Conservation (phyloP, 2,888 invertebrate species). For the Caenorhabditis japonica region DNA sequence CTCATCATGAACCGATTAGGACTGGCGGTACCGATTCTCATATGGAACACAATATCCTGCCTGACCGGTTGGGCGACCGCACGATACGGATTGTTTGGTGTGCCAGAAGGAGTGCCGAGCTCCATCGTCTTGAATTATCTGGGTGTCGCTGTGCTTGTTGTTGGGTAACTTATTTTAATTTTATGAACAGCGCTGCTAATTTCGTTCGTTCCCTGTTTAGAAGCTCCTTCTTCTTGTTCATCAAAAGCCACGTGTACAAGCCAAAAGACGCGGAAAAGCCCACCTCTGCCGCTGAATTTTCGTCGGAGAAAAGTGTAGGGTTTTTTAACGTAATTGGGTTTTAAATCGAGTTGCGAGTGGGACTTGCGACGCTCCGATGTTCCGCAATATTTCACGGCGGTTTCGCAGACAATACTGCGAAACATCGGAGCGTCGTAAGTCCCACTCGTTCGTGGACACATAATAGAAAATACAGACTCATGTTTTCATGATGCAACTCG, state of each 20-base stretch:
- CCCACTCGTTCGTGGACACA: too few relatives aligned
- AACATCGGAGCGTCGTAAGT: too few relatives aligned
- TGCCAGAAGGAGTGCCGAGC: constrained; percentile 51
- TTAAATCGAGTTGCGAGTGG: too few relatives aligned
- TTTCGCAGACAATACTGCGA: too few relatives aligned
- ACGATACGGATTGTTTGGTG: constrained; percentile 66
- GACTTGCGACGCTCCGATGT: too few relatives aligned
- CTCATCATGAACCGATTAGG: constrained; percentile 79
- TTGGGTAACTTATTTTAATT: constrained; percentile 53
- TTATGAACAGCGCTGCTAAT: background rate
- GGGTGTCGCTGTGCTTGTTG: constrained; percentile 57
- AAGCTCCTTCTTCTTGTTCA: constrained; percentile 59
- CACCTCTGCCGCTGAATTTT: constrained; percentile 21
- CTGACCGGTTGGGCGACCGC: constrained; percentile 78
- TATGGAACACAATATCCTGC: constrained; percentile 79
- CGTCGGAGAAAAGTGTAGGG: constrained; percentile 31
- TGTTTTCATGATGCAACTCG: too few relatives aligned
- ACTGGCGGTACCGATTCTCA: constrained; percentile 78
- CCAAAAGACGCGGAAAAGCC: constrained; percentile 17
- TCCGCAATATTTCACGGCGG: too few relatives aligned
- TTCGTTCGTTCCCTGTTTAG: constrained; percentile 34
- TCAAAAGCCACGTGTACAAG: constrained; percentile 55
- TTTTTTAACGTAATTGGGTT: too few relatives aligned
- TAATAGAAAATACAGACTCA: too few relatives aligned
- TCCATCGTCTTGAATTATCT: constrained; percentile 58